Conservation (phyloP, 2,797 vertebrate genomes). For the Notolabrus celidotus region DNA sequence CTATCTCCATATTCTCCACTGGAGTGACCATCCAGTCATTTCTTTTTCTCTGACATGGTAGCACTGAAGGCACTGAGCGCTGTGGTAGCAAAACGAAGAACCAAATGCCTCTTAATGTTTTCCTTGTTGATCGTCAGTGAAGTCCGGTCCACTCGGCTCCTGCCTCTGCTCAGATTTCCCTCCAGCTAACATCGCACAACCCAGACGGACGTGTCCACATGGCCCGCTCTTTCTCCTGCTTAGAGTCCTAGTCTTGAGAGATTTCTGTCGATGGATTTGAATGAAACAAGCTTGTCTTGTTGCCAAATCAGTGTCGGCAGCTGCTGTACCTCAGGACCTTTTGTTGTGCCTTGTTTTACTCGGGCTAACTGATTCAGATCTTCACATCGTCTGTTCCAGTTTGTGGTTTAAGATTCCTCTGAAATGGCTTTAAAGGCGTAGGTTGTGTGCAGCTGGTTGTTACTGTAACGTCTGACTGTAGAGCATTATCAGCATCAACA, state of each 20-base stretch:
- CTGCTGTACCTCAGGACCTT: slow-evolving; percentile 81
- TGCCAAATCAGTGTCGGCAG: slow-evolving; percentile 65
- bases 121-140: slow-evolving; percentile 15
- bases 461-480: slow-evolving; percentile 8
- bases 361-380: slow-evolving; percentile 15
- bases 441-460: slow-evolving; percentile 16
- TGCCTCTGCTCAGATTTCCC: slow-evolving; percentile 30
- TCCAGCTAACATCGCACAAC: slow-evolving; percentile 10
- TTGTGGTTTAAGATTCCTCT: slow-evolving; percentile 19
- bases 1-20: not conserved
- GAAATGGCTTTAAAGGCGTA: slow-evolving; percentile 22
- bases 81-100: slow-evolving; percentile 32
- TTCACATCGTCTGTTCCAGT: slow-evolving; percentile 21
- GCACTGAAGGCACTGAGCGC: slow-evolving; percentile 30
- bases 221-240: not conserved
- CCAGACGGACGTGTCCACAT: slow-evolving; percentile 14
- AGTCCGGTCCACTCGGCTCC: slow-evolving; percentile 10
- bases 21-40: not conserved
- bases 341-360: slow-evolving; percentile 78
- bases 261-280: slow-evolving; percentile 1
- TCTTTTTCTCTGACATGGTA: slow-evolving; percentile 20
- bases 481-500: slow-evolving; percentile 24
- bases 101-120: slow-evolving; percentile 20
- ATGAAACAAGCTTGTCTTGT: slow-evolving; percentile 38
- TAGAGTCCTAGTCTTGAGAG: not conserved